Base-by-base conservation (phyloP, 1,140 invertebrate species). In the Plodia interpunctella region DNA sequence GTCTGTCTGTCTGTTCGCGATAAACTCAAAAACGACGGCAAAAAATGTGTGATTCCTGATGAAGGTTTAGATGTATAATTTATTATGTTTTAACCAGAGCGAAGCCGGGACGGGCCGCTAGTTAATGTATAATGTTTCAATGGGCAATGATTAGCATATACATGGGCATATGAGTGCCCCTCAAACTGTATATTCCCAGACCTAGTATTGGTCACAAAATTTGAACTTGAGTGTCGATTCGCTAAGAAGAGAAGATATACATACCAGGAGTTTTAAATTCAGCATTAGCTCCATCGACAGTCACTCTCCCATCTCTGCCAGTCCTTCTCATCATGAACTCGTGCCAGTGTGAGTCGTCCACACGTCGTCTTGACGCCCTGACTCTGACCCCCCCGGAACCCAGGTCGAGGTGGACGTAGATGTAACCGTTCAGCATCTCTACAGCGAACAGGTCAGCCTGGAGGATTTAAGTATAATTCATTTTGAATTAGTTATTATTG, bases 331-430 rank as follows among this genome's bases (percentile, higher is more conserved):
- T 84, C 8, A 94, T 92, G 0, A 99, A 94, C 72, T 97, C 94
- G 79, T 99, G 98, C 96, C 97, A 98, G 25, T 93, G 92, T 0
- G 96, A 96, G 74, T 99, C 97, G 80, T 98, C 96, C 0, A 99
- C 93, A 38, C 95, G 90, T 51, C 94, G 88, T 49, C 94, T 91
- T 0, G 96, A 97, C 0, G 95, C 95, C 70, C 96, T 92, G 11
- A 98, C 94, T 75, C 97, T 95, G 0, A 96, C 92, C 0, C 95
- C 92, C 0, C 97, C 98, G n/a, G 96, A 97, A 0, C 98, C 98
- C 15, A 99, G 90, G 82, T 98, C 96, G 57, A 98, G 90, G 66
- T 98, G 95, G 13, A 98, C 92, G 82, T 97, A 98, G 53, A 99
- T 93, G 77, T 98, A 95, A 0, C 98, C 97, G 65, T 97, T 96